Conservation (phyloP, 2,113 vertebrate species). For the Jacana jacana region DNA sequence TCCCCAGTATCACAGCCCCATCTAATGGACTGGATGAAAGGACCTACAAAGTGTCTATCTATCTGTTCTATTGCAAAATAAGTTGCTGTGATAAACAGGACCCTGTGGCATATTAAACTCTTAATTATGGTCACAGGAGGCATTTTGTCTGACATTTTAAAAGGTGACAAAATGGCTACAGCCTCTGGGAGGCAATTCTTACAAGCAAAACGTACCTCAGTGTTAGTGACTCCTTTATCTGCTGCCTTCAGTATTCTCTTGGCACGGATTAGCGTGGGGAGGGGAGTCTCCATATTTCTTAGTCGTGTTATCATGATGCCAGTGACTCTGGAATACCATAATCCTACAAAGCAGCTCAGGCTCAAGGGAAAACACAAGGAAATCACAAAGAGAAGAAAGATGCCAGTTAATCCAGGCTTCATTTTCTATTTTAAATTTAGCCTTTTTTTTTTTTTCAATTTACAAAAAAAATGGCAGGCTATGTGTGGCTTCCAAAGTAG, state of each 20-base stretch:
- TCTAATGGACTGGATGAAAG: slow-evolving; percentile 60
- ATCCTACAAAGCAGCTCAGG: not conserved
- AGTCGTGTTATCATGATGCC: not conserved
- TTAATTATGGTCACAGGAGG: slow-evolving; percentile 31
- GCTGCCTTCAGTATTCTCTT: slow-evolving; percentile 31
- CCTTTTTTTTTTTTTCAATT: not conserved
- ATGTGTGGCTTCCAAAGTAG: not conserved
- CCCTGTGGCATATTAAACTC: not conserved
- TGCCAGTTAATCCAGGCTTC: slow-evolving; percentile 18
- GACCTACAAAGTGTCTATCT: not conserved
- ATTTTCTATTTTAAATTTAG: not conserved
- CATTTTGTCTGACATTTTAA: slow-evolving; percentile 39
- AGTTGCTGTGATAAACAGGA: slow-evolving; percentile 17
- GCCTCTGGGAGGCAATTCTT: slow-evolving; percentile 28
- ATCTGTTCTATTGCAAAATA: not conserved
- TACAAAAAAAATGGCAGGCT: not conserved
- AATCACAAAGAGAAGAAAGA: not conserved
- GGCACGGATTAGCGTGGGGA: not conserved
- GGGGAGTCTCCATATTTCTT: slow-evolving; percentile 22
- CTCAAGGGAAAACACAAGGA: slow-evolving; percentile 21
- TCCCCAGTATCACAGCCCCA: slow-evolving; percentile 63
- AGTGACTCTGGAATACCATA: not conserved
- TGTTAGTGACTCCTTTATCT: slow-evolving; percentile 38
- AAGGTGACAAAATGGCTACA: slow-evolving; percentile 29
- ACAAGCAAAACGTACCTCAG: not conserved